These are phyloP conservation scores for Mergus octosetaceus DNA, from an alignment of 2,797 vertebrate species.

Conservation along the genomic window DNA sequence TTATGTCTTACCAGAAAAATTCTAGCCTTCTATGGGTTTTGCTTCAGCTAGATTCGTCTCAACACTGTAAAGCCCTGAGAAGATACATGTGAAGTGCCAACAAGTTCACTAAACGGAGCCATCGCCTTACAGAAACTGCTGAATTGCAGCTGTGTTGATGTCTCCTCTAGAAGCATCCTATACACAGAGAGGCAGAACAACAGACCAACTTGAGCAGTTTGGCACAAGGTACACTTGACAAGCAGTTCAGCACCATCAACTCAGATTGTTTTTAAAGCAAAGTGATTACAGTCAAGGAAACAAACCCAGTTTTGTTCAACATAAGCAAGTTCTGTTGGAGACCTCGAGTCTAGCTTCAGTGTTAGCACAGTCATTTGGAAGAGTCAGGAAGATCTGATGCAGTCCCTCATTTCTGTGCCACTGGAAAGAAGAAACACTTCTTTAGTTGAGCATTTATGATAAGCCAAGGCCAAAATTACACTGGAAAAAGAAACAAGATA, in stretches of 20 bases:
- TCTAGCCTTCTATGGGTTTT: neutral
- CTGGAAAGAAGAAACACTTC: neutral
- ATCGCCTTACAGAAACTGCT: neutral
- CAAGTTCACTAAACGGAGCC: neutral
- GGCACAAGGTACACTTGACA: neutral
- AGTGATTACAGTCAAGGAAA: neutral
- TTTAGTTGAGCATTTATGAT: neutral
- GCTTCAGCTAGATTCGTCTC: neutral
- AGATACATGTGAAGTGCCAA: neutral
- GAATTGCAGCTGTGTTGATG: neutral
- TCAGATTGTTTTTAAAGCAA: neutral
- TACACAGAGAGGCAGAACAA: neutral
- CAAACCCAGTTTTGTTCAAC: neutral
- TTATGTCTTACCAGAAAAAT: neutral
- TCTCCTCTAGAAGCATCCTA: neutral
- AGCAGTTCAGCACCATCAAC: neutral
- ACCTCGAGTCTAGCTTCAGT: neutral
- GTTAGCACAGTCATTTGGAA: neutral
- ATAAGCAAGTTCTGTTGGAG: neutral
- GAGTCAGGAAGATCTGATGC: neutral
- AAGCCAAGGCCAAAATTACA: constrained; percentile 25
- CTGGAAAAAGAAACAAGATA: constrained; percentile 21
- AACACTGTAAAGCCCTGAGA: neutral
- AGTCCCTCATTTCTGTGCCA: neutral
- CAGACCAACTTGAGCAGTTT: neutral